Conservation (phyloP, 2,113 vertebrate genomes). For the Amphilophus citrinellus region DNA sequence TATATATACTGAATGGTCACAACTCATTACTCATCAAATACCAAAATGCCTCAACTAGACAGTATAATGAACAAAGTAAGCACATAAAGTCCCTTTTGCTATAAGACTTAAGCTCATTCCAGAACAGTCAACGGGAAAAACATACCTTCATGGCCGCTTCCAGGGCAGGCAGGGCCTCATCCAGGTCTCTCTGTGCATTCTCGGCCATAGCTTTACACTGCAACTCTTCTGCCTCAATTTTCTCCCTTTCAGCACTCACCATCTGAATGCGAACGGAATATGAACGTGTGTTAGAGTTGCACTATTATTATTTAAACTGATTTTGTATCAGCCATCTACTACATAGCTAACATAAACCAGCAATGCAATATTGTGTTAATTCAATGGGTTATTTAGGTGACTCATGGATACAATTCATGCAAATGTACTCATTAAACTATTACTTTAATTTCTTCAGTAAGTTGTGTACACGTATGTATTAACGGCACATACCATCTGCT, state of each 20-base stretch:
- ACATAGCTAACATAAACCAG: not conserved
- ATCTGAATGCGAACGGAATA: slow-evolving; percentile 72
- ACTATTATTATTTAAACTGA: not conserved
- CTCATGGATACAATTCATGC: not conserved
- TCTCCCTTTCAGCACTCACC: slow-evolving; percentile 87
- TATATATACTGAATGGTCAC: not conserved
- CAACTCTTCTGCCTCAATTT: slow-evolving; percentile 86
- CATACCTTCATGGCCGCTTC: slow-evolving; percentile 91
- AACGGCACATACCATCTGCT: slow-evolving; percentile 82
- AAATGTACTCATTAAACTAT: not conserved
- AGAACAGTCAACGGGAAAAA: not conserved
- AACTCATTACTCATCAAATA: not conserved
- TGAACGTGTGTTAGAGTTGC: not conserved
- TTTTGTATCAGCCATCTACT: not conserved
- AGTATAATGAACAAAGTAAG: not conserved
- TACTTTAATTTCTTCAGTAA: not conserved
- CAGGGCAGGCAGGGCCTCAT: slow-evolving; percentile 89
- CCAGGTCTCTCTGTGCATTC: slow-evolving; percentile 89
- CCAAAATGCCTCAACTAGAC: not conserved
- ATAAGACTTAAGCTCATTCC: not conserved
- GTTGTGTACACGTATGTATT: not conserved
- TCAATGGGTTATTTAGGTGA: not conserved
- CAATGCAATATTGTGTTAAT: not conserved
- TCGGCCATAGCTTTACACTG: slow-evolving; percentile 88
- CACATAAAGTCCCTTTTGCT: not conserved